phyloP scores from a whole-genome alignment of 2,888 invertebrate species.

The Lasioglossum malachurum region DNA sequence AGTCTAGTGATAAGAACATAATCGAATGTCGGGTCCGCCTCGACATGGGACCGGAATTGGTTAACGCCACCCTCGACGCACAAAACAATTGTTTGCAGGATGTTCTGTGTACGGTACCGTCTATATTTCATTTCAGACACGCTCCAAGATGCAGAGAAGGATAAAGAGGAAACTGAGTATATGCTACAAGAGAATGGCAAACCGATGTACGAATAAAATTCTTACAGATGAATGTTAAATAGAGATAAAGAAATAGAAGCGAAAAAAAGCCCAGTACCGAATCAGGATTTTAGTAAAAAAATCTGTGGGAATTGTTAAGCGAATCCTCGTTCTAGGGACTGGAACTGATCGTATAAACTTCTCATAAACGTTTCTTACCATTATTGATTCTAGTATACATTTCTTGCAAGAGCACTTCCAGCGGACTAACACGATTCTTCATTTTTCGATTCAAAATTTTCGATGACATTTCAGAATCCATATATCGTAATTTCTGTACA shows the following conservation, averaged over 20 bases:
- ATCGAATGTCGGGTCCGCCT: not conserved
- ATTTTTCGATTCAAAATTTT: not conserved
- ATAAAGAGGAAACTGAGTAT: slow-evolving; percentile 81
- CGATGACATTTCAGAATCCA: not conserved
- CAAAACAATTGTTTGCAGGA: slow-evolving; percentile 30
- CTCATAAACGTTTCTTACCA: slow-evolving; percentile 15
- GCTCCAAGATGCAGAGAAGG: slow-evolving; percentile 82
- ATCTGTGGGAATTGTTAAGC: slow-evolving; percentile 24
- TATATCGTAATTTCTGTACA: not conserved
- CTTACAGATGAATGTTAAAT: slow-evolving; percentile 54
- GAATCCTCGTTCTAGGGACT: slow-evolving; percentile 27
- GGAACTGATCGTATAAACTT: slow-evolving; percentile 47
- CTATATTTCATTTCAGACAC: slow-evolving; percentile 79
- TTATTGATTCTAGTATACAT: slow-evolving; percentile 26
- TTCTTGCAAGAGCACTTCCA: slow-evolving; percentile 19
- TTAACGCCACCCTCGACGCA: slow-evolving; percentile 2
- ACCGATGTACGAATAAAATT: slow-evolving; percentile 80
- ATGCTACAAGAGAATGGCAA: slow-evolving; percentile 82
- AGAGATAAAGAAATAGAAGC: slow-evolving; percentile 17
- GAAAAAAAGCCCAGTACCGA: slow-evolving; percentile 13
- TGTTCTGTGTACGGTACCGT: slow-evolving; percentile 64
- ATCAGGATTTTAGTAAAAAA: slow-evolving; percentile 39
- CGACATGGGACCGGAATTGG: not conserved
- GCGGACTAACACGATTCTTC: not conserved
- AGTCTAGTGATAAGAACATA: not conserved